Base-by-base conservation (phyloP, 2,888 invertebrate genomes). In the Caenorhabditis wallacei region DNA sequence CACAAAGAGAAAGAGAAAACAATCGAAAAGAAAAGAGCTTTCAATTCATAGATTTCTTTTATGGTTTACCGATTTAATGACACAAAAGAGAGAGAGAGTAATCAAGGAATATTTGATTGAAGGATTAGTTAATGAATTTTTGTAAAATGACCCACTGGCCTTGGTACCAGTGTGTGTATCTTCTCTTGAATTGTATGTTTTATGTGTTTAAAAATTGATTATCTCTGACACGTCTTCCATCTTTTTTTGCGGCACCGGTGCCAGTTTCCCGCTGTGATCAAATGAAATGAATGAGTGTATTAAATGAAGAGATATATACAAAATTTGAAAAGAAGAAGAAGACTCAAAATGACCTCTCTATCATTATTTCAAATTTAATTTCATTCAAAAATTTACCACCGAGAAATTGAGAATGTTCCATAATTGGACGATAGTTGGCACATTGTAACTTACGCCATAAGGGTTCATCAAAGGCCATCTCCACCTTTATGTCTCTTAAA, bases 161-260 rank as follows among this genome's bases (percentile, higher is more conserved):
- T 75, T 75, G 57, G 75, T 75, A 59, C 75, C 30, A 8, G 30
- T 30, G 66, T 75, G 37, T 18, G 51, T 51, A 61, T 22, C 18
- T 57, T 40, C 26, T 63, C 40, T 26, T 20, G 30, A 72, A 63
- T 61, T 63, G 63, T 56, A 56, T 64, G 74, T 54, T 75, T 75
- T 75, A 75, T 68, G 68, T 51, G 40, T 75, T 66, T 66, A 75
- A 75, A 68, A 75, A 75, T 75, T 75, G 75, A 75, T 66, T 75
- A 75, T 66, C 66, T 68, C 57, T 75, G 75, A 75, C 75, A 75
- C 59, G 37, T 66, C 35, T 35, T 66, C 61, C 61, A 61, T 61
- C 61, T 61, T 26, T 30, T n/a, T 59, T 72, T 43, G 59, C 30
- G 74, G 64, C 57, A 48, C 57, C 51, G 59, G 40, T 61, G 71